Base-by-base conservation (phyloP, 2,888 invertebrate genomes). In the Rotaria socialis region DNA sequence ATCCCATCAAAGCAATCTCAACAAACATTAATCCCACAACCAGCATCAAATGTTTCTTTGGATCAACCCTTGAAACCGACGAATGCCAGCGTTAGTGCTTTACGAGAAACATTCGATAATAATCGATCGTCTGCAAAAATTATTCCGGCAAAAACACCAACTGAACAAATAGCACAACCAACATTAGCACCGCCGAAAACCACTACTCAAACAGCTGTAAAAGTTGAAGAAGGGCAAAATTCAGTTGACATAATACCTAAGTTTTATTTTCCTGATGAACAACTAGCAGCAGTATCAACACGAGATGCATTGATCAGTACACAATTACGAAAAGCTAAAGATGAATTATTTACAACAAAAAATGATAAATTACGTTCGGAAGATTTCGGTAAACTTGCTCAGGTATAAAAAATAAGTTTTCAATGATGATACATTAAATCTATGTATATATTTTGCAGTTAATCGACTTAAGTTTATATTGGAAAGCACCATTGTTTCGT, bases 211-310 rank as follows among this genome's bases (percentile, higher is more conserved):
- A 80, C n/a, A 80, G 4, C 24, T 24, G 10, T 3, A 2, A 47
- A 43, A 80, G 2, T 14, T 24, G 47, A 80, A n/a, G 11, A 43
- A 14, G 24, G n/a, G 14, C n/a, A 4, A 14, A 47, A 47, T n/a
- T 22, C 47, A 14, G 11, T 7, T 47, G 80, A 80, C 47, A 43
- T 16, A 7, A 47, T 80, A 47, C 86, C 86, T 22, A 74, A 80
- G 52, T 86, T 86, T 85, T 84, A 86, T 52, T 86, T 56, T 85
- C 80, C 86, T n/a, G 47, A 85, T 58, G 86, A 85, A 47, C 1
- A 43, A 4, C 0, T n/a, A 3, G n/a, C 80, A 5, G 10, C 22
- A 4, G 24, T 19, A 80, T n/a, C 43, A 47, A 47, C 80, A 24
- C 10, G 1, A n/a, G 80, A 80, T 24, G 14, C 47, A 14, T 1